Conservation (phyloP, 2,113 vertebrate genomes). For the Ceuthmochares aereus region DNA sequence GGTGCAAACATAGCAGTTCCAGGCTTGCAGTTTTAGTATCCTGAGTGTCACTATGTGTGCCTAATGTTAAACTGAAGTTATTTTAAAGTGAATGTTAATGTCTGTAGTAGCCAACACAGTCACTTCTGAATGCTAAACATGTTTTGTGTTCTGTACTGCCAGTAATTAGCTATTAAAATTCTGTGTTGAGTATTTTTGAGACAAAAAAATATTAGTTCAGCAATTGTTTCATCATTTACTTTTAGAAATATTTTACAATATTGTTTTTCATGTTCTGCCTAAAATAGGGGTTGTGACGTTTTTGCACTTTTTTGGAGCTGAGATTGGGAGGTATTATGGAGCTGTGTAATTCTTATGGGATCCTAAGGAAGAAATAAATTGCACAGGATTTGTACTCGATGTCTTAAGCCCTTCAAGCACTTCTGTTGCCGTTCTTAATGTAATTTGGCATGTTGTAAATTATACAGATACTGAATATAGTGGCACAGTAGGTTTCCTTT, state of each 20-base stretch:
- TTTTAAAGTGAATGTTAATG: neutral
- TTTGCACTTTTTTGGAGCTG: neutral
- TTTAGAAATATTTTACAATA: neutral
- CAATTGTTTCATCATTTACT: neutral
- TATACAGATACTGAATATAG: neutral
- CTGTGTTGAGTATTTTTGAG: neutral
- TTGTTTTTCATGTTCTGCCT: neutral
- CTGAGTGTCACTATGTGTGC: neutral
- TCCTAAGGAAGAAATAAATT: neutral
- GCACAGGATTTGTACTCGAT: neutral
- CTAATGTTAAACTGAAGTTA: neutral
- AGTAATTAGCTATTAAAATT: slow-evolving; percentile 1
- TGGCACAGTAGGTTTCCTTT: neutral
- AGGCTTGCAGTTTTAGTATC: slow-evolving; percentile 3
- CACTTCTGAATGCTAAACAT: neutral
- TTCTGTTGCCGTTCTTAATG: neutral
- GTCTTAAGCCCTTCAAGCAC: neutral
- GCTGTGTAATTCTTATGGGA: neutral
- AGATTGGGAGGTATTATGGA: neutral
- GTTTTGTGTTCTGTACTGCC: neutral
- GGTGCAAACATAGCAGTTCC: neutral
- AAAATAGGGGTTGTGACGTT: neutral
- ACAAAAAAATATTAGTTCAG: neutral
- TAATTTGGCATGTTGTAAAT: neutral
- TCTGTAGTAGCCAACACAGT: neutral